Conservation (phyloP, 2,113 vertebrate genomes). For the Grammomys dolichurus region DNA sequence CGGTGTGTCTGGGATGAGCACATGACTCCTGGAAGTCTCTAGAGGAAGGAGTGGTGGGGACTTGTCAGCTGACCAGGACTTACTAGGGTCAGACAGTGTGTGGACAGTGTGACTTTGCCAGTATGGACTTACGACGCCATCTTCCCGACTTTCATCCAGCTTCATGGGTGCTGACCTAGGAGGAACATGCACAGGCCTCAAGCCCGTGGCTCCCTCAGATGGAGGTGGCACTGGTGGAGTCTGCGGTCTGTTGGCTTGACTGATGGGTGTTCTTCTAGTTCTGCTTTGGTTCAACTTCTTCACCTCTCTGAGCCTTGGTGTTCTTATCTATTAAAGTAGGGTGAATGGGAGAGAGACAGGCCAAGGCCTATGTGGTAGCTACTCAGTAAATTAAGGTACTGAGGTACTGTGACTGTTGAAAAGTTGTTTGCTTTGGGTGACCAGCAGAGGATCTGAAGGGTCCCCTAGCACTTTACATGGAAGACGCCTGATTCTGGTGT, state of each 20-base stretch:
- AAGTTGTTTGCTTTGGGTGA: background rate
- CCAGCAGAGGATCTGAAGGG: no score
- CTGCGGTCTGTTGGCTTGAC: background rate
- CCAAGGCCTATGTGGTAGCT: no score
- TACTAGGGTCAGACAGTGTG: background rate
- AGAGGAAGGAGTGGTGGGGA: background rate
- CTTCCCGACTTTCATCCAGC: background rate
- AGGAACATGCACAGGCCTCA: background rate
- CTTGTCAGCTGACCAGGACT: background rate
- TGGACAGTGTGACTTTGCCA: background rate
- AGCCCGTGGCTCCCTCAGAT: background rate
- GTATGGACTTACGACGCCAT: background rate
- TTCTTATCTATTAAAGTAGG: background rate
- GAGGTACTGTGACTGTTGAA: background rate
- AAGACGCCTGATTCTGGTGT: background rate
- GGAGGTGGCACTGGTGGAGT: background rate
- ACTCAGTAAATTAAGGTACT: background rate
- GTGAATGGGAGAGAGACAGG: background rate
- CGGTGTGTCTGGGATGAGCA: background rate
- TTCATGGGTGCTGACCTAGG: background rate
- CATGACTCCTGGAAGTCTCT: background rate
- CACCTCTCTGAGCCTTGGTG: background rate
- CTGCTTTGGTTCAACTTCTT: conserved; percentile 7
- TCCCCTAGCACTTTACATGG: background rate
- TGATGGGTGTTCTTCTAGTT: background rate